Percentiles rank a stretch among this genome's conserved stretches.
Conservation (phyloP, 2,113 vertebrate species). For the Excalfactoria chinensis region DNA sequence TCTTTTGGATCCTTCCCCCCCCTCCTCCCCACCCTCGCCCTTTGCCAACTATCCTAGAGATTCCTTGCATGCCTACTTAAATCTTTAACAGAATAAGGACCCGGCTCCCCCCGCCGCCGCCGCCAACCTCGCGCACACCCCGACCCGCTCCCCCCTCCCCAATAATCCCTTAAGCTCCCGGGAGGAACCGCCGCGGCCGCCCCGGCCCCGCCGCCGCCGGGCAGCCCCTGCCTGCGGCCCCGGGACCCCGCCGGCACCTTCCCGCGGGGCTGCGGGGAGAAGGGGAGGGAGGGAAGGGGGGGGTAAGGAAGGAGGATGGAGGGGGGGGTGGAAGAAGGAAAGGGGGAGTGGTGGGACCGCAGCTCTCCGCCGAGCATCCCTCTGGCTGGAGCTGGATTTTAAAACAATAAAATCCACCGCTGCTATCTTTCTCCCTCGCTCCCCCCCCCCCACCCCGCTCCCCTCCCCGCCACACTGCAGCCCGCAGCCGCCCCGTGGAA, state of each 20-base stretch:
- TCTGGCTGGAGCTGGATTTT: background rate
- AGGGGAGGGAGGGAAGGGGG: background rate
- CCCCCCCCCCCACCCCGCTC: background rate
- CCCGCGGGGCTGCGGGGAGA: background rate
- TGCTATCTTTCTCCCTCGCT: background rate
- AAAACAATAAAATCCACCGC: constrained; percentile 34
- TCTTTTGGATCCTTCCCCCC: constrained; percentile 69
- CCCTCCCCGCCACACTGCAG: constrained; percentile 32
- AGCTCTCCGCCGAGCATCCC: constrained; percentile 1
- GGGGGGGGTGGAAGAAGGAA: background rate
- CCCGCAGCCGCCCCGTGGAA: constrained; percentile 44
- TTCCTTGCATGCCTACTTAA: constrained; percentile 79
- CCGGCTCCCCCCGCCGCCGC: constrained; percentile 34
- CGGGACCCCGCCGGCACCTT: constrained; percentile 9
- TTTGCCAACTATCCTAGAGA: constrained; percentile 80
- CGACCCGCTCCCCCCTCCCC: background rate
- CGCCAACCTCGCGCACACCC: background rate
- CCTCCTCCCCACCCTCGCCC: background rate
- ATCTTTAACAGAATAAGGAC: constrained; percentile 77
- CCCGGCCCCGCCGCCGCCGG: background rate
- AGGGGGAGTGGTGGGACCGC: background rate
- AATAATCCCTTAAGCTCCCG: background rate
- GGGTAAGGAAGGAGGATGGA: background rate
- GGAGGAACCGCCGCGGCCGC: background rate
- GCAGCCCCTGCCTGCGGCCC: constrained; percentile 25